These are phyloP conservation scores for Drosophila leonis DNA, from an alignment of 2,888 invertebrate genomes.

Conservation along the genomic window DNA sequence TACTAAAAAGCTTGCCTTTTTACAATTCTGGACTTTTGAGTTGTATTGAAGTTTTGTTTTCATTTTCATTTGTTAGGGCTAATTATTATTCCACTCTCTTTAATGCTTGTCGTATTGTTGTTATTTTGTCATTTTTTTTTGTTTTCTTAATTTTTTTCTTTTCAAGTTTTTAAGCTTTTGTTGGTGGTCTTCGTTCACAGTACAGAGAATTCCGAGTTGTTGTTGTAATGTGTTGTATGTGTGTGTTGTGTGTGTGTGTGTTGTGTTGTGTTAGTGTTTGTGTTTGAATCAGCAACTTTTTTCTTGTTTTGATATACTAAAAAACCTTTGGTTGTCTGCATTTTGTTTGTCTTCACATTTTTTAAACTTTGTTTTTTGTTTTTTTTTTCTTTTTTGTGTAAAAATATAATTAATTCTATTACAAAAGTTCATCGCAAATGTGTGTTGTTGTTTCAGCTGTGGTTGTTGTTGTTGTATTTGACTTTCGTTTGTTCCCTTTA, in stretches of 20 bases:
- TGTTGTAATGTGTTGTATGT: slow-evolving; percentile 28
- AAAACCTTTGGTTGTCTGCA: slow-evolving; percentile 75
- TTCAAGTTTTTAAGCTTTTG: slow-evolving; percentile 48
- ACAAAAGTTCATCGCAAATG: slow-evolving; percentile 60
- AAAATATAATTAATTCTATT: slow-evolving; percentile 64
- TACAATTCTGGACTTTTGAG: slow-evolving; percentile 56
- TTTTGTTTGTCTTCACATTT: slow-evolving; percentile 63
- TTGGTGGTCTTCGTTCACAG: slow-evolving; percentile 78
- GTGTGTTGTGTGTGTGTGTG: slow-evolving; percentile 9
- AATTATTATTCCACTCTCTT: slow-evolving; percentile 53
- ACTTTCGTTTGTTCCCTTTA: slow-evolving; percentile 64
- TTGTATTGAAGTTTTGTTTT: slow-evolving; percentile 60
- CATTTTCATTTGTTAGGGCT: slow-evolving; percentile 32
- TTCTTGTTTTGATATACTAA: slow-evolving; percentile 66
- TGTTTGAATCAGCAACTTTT: slow-evolving; percentile 66
- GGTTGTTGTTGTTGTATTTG: slow-evolving; percentile 40
- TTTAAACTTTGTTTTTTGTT: slow-evolving; percentile 38
- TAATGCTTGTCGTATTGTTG: slow-evolving; percentile 58
- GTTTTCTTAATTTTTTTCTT: slow-evolving; percentile 12
- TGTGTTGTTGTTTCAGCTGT: slow-evolving; percentile 34
- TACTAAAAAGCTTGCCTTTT: slow-evolving; percentile 56
- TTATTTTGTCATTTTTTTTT: slow-evolving; percentile 27
- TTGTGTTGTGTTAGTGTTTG: slow-evolving; percentile 25
- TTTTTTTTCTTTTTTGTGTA: slow-evolving; percentile 51
- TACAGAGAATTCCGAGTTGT: slow-evolving; percentile 75